Evolutionary conservation across 2,888 invertebrate species (phyloP), one percentile per base, ranked within the genome.

Genomic region (Leuctra nigra): DNA sequence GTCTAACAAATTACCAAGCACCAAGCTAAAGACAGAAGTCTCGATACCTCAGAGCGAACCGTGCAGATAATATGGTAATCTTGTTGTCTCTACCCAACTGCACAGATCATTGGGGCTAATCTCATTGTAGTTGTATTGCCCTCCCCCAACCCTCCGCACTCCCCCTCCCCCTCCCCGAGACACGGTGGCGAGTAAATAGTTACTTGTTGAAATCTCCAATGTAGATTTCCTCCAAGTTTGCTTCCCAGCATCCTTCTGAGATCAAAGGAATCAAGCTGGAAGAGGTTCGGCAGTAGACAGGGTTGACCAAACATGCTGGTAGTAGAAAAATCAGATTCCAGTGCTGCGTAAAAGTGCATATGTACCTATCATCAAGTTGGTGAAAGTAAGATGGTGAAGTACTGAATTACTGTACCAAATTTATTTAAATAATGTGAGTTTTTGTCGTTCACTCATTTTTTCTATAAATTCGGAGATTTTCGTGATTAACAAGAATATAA

Each of bases 51-150:
- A n/a, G n/a, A n/a, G n/a, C n/a, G n/a, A n/a, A n/a, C n/a, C n/a
- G n/a, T n/a, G n/a, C n/a, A n/a, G n/a, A n/a, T 16, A 25, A 16
- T 47, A 29, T 47, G 47, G 4, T 47, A 29, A 47, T 47, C 16
- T n/a, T 29, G 47, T 47, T 29, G 47, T 29, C 47, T 47, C 46
- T 47, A n/a, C 14, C 24, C 47, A 24, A 25, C 29, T 47, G 47
- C 47, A 25, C 47, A 25, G 25, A 47, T 47, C 47, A 47, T 47
- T 25, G 25, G 24, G 55, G 48, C 25, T 55, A 55, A 55, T 55
- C 55, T 55, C 29, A 38, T 55, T 55, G 55, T 38, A 14, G 48
- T 25, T 16, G 20, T 48, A 55, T 55, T 36, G 55, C 47, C 48
- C 54, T 25, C 41, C 2, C 41, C 38, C 38, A 7, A 4, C 16